A percentile compares a stretch with the other conserved stretches of the same genome.
These are phyloP conservation scores for Osmoderma eremita DNA, from an alignment of 2,888 invertebrate genomes.

Conservation along the genomic window DNA sequence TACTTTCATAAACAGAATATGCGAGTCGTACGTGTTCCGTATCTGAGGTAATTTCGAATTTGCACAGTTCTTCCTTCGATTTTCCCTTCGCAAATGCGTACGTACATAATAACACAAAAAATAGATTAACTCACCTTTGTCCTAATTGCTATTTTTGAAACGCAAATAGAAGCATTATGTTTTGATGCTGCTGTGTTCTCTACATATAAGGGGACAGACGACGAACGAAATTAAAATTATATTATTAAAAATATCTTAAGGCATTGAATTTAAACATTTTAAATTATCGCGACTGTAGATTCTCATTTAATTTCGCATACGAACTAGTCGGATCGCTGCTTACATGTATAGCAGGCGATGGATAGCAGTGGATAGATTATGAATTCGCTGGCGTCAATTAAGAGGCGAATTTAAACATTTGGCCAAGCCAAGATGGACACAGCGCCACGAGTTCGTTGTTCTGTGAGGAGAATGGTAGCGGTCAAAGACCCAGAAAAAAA, in stretches of 20 bases:
- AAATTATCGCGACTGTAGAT: too few species aligned
- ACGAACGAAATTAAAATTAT: too few species aligned
- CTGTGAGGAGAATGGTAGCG: constrained; percentile 43
- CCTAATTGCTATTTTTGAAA: constrained; percentile 20
- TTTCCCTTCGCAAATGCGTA: constrained; percentile 1
- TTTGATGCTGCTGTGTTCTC: too few species aligned
- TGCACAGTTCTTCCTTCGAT: neutral
- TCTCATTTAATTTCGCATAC: too few species aligned
- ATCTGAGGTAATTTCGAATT: neutral
- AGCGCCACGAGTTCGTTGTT: constrained; percentile 43
- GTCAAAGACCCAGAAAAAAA: constrained; percentile 46
- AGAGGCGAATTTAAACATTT: constrained; percentile 43
- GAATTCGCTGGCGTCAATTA: constrained; percentile 41
- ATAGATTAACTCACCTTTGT: constrained; percentile 11
- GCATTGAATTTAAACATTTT: too few species aligned
- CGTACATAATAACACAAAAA: neutral
- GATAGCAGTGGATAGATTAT: constrained; percentile 14
- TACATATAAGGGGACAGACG: too few species aligned
- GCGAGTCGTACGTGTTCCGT: too few species aligned
- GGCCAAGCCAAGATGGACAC: constrained; percentile 43
- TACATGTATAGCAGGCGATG: neutral
- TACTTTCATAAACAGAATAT: too few species aligned
- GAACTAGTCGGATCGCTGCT: too few species aligned
- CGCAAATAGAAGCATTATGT: neutral
- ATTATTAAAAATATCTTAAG: too few species aligned